Evolutionary conservation across 2,888 invertebrate genomes (phyloP).

Genomic region (Sympetrum striolatum): DNA sequence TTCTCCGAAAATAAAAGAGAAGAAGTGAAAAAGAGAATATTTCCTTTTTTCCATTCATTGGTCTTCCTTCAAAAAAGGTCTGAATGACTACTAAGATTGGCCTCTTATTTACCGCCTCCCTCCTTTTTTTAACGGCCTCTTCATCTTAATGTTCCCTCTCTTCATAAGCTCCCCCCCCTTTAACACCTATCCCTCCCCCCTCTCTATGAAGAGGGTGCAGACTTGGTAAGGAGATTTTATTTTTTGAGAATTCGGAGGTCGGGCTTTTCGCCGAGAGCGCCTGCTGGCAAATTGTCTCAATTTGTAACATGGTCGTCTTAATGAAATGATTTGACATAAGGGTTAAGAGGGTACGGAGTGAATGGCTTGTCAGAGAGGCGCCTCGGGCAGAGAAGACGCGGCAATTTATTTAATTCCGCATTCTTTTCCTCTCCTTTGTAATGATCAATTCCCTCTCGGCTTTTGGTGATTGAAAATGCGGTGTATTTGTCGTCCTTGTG

Average conservation of each 20-base stretch:
- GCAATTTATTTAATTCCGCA: background rate
- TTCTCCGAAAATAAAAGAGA: background rate
- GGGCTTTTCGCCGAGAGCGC: background rate
- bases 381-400: background rate
- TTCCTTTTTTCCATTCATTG: background rate
- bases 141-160: background rate
- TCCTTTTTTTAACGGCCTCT: background rate
- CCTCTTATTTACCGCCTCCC: background rate
- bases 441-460: background rate
- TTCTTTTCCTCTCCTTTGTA: background rate
- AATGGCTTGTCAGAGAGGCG: background rate
- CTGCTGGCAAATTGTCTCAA: background rate
- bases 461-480: too few relatives aligned
- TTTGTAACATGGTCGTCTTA: background rate
- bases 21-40: background rate
- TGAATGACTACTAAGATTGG: background rate
- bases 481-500: too few relatives aligned
- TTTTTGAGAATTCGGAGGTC: background rate
- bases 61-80: background rate
- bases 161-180: background rate
- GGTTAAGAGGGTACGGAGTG: background rate
- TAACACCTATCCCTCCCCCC: background rate
- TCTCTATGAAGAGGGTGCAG: background rate
- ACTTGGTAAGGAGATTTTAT: background rate
- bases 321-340: background rate